Evolutionary conservation across 2,888 invertebrate species (phyloP).

Genomic region (Orgyia antiqua): DNA sequence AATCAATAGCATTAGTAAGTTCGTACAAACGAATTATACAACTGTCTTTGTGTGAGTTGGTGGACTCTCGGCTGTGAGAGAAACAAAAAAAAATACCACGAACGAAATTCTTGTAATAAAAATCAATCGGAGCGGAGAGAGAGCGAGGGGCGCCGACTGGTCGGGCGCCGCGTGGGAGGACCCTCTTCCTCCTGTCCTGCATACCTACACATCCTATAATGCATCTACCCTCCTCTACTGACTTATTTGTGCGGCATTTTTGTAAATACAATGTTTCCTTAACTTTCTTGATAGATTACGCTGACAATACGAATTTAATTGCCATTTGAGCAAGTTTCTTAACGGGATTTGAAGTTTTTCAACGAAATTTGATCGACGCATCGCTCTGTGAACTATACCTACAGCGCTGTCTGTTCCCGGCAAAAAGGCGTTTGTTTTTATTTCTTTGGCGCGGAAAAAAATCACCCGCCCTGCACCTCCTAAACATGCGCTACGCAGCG

Average conservation of each 20-base stretch:
- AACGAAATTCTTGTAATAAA: conserved; percentile 78
- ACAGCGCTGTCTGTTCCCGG: conserved; percentile 54
- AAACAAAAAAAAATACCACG: conserved; percentile 71
- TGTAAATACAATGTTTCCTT: conserved; percentile 13
- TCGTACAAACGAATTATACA: conserved; percentile 77
- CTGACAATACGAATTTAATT: conserved; percentile 6
- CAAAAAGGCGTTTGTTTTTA: conserved; percentile 76
- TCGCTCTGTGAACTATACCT: too few species aligned
- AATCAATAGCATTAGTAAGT: conserved; percentile 77
- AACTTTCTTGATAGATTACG: conserved; percentile 8
- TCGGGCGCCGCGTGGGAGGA: conserved; percentile 46
- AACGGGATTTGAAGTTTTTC: conserved; percentile 2
- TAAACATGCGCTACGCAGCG: conserved; percentile 79
- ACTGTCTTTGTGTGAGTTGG: conserved; percentile 67
- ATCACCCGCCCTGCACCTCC: conserved; percentile 77
- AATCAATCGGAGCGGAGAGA: conserved; percentile 78
- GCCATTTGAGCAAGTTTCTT: conserved; percentile 2
- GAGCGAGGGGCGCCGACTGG: conserved; percentile 72
- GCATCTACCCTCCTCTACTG: conserved; percentile 49
- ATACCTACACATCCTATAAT: conserved; percentile 54
- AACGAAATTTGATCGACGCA: not conserved
- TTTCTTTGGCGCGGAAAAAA: conserved; percentile 75
- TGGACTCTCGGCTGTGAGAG: conserved; percentile 55
- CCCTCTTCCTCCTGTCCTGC: conserved; percentile 37
- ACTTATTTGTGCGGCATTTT: conserved; percentile 13